Conservation (phyloP, 2,888 invertebrate species). For the Clostera curtula region DNA sequence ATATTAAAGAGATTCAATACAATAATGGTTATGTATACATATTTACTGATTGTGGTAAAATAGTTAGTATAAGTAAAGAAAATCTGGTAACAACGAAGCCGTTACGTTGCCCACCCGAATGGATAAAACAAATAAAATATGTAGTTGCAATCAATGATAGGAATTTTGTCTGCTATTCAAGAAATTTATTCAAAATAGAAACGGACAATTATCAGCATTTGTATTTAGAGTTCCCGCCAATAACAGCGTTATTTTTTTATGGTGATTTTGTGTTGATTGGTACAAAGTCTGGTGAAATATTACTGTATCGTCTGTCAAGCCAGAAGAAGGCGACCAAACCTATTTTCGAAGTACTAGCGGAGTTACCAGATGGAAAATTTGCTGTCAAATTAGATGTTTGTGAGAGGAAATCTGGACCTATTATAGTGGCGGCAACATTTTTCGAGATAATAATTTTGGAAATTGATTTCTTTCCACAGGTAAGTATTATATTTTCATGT, state of each 20-base stretch:
- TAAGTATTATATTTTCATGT: too few relatives aligned
- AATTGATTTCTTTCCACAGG: slow-evolving; percentile 48
- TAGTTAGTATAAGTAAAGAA: slow-evolving; percentile 33
- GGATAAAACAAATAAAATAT: slow-evolving; percentile 49
- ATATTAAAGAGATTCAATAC: slow-evolving; percentile 47
- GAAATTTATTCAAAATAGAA: slow-evolving; percentile 53
- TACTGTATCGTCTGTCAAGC: slow-evolving; percentile 46
- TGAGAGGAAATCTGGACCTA: slow-evolving; percentile 48
- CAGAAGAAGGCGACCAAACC: slow-evolving; percentile 38
- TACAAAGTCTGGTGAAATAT: slow-evolving; percentile 41
- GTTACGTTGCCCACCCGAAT: slow-evolving; percentile 44
- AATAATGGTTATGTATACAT: slow-evolving; percentile 30
- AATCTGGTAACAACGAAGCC: slow-evolving; percentile 22
- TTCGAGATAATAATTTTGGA: slow-evolving; percentile 45
- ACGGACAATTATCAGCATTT: slow-evolving; percentile 46
- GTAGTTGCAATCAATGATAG: slow-evolving; percentile 41
- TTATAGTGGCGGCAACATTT: slow-evolving; percentile 48
- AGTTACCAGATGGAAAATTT: slow-evolving; percentile 47
- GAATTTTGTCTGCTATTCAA: slow-evolving; percentile 55
- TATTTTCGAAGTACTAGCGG: slow-evolving; percentile 41
- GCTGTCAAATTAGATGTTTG: slow-evolving; percentile 52
- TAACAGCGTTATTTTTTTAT: slow-evolving; percentile 57
- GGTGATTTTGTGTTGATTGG: slow-evolving; percentile 50
- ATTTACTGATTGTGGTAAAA: slow-evolving; percentile 53
- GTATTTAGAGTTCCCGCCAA: slow-evolving; percentile 53